Conservation (phyloP, 2,113 vertebrate species). For the Takifugu bimaculatus region DNA sequence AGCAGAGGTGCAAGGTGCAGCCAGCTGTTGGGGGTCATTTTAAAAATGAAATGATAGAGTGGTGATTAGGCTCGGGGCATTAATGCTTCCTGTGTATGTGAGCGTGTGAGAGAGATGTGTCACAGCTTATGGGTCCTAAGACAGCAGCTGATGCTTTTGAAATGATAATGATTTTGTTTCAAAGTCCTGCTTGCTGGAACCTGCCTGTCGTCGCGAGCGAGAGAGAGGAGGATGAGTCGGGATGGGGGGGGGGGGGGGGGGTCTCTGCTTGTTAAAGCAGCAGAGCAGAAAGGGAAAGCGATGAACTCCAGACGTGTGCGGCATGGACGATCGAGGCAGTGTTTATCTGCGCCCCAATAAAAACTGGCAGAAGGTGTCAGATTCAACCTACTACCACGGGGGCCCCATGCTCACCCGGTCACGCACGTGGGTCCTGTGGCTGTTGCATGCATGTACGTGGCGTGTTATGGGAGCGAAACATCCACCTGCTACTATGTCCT, state of each 20-base stretch:
- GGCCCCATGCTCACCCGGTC: no score
- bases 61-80: slow-evolving; percentile 26
- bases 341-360: neutral
- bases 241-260: neutral
- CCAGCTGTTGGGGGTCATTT: slow-evolving; percentile 9
- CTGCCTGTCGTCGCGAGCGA: slow-evolving; percentile 54
- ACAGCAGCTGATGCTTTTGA: slow-evolving; percentile 53
- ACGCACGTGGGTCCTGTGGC: no score
- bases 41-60: slow-evolving; percentile 14
- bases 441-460: no score
- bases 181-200: slow-evolving; percentile 55
- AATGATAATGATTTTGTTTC: slow-evolving; percentile 66
- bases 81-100: neutral
- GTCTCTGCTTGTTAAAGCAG: slow-evolving; percentile 51
- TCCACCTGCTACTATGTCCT: no score
- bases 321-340: no score
- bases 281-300: slow-evolving; percentile 42
- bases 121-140: slow-evolving; percentile 38
- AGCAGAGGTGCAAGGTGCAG: slow-evolving; percentile 24
- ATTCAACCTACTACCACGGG: no score
- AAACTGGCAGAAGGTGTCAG: neutral
- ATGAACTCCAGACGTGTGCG: slow-evolving; percentile 17
- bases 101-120: slow-evolving; percentile 11
- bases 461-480: no score
- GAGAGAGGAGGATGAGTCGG: neutral